A percentile compares a stretch with the other conserved stretches of the same genome.
phyloP scores from a whole-genome alignment of 2,888 invertebrate species.

The Stegophylla sp. region DNA sequence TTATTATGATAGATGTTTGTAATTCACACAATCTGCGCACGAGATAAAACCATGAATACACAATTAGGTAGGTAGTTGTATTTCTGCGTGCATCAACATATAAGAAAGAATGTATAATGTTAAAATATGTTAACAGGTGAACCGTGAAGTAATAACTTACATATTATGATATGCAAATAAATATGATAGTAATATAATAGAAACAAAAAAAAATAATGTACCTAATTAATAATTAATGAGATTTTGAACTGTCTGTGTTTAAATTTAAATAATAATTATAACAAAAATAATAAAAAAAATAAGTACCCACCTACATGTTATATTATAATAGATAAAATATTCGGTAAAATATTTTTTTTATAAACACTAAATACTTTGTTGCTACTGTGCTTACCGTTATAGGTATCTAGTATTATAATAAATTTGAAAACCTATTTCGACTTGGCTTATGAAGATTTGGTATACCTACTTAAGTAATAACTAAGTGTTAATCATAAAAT shows the following conservation, averaged over 20 bases:
- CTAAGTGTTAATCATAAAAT: too few species aligned
- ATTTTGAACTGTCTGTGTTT: neutral
- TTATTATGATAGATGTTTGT: slow-evolving; percentile 17
- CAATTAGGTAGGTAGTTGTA: neutral
- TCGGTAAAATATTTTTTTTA: too few species aligned
- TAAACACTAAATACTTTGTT: too few species aligned
- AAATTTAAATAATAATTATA: slow-evolving; percentile 32
- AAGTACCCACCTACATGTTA: too few species aligned
- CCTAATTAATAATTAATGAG: slow-evolving; percentile 33
- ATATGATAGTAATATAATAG: neutral
- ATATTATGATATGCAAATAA: slow-evolving; percentile 13
- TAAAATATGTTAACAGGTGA: slow-evolving; percentile 36
- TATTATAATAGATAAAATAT: neutral
- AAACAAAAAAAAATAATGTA: slow-evolving; percentile 9
- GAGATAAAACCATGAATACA: slow-evolving; percentile 21
- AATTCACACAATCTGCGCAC: slow-evolving; percentile 33
- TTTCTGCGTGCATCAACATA: neutral
- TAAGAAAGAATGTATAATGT: slow-evolving; percentile 29
- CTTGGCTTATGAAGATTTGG: too few species aligned
- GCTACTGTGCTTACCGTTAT: too few species aligned
- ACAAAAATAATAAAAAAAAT: too few species aligned
- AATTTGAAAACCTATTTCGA: too few species aligned
- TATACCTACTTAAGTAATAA: too few species aligned
- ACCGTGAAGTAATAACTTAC: slow-evolving; percentile 17
- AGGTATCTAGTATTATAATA: too few species aligned